Evolutionary conservation across 2,888 invertebrate genomes (phyloP), one percentile per base, ranked within the genome.

Genomic region (Plebejus argus): DNA sequence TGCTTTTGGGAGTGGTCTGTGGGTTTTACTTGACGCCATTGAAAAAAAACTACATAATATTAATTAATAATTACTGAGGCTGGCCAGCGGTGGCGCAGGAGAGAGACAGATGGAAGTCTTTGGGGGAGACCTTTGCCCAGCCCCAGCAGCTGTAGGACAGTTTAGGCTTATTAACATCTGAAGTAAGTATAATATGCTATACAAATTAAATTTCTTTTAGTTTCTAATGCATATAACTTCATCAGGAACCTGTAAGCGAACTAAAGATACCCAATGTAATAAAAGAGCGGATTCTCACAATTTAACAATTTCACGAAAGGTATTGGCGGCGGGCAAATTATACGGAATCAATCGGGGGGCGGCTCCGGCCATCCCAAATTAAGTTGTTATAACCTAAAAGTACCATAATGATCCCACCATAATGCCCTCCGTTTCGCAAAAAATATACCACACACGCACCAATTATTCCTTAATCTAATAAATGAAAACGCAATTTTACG

Each of bases 311-410:
- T 84, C 86, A 86, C 87, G 86, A 84, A 88, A 83, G 82, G 81
- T 81, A 85, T 87, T 86, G 87, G 87, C 88, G 90, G 89, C 83
- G 85, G 86, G 88, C 89, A 91, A 90, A 92, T 93, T 92, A 92
- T 88, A 91, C 86, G 87, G 90, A 93, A 91, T 91, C 90, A 92
- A 92, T 91, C 87, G 89, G 89, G 89, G 88, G 92, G 91, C 91
- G 91, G 85, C 82, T 88, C 89, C 91, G 89, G 91, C 92, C 92
- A 90, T 85, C 87, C 87, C 87, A 90, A 92, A 94, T 94, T 93
- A 91, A 92, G 93, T 91, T 91, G 91, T 93, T 92, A 92, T 86
- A 86, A 81, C 85, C 86, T 87, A 87, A 89, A 89, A 88, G 89
- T 88, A 87, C 90, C 89, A 90, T 90, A 91, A 85, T 83, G 81